A percentile compares a stretch with the other conserved stretches of the same genome.
phyloP scores from a whole-genome alignment of 2,888 invertebrate genomes.

The Agrilus mali region DNA sequence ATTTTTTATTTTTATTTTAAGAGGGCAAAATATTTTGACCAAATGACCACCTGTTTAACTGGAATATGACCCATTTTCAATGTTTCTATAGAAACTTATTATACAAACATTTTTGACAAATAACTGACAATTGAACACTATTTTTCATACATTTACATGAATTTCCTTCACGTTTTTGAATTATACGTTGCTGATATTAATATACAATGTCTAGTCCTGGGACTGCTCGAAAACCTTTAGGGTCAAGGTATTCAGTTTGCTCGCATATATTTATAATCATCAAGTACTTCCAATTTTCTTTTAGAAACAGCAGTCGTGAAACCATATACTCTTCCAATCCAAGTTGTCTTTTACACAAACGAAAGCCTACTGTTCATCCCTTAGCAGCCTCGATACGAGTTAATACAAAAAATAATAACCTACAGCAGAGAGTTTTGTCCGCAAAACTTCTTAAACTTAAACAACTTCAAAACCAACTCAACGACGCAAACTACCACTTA shows the following conservation, averaged over 20 bases:
- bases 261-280: no score
- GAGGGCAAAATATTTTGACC: no score
- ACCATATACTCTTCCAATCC: slow-evolving; percentile 32
- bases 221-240: no score
- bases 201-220: no score
- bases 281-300: background rate
- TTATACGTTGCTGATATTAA: no score
- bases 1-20: no score
- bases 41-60: no score
- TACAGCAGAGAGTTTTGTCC: slow-evolving; percentile 55
- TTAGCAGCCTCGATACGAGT: slow-evolving; percentile 21
- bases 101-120: no score
- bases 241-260: no score
- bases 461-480: slow-evolving; percentile 65
- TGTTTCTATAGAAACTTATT: no score
- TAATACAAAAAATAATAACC: slow-evolving; percentile 16
- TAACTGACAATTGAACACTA: no score
- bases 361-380: slow-evolving; percentile 28
- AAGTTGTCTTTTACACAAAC: slow-evolving; percentile 29
- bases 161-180: slow-evolving; percentile 1
- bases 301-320: slow-evolving; percentile 28
- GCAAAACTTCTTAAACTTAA: slow-evolving; percentile 64
- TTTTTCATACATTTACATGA: background rate
- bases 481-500: slow-evolving; percentile 66
- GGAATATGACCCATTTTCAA: no score